Evolutionary conservation across 2,888 invertebrate species (phyloP), one percentile per base, ranked within the genome.

Genomic region (Tachystola acroxantha): DNA sequence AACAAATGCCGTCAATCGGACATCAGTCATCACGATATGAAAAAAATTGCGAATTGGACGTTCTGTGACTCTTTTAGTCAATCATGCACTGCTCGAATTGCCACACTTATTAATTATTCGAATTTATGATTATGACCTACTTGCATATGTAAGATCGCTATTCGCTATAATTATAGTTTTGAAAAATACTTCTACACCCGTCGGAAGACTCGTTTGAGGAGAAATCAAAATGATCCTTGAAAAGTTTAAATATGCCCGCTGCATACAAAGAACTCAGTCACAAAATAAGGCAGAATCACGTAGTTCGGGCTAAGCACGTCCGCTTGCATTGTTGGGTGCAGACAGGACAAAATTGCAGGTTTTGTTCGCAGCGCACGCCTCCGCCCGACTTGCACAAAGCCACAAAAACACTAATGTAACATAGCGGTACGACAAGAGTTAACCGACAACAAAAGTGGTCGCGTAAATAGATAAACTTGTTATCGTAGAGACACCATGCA

Each of bases 281-380:
- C 30, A 32, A 29, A 38, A 19, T 25, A 29, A 14, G 10, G 11
- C 10, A 13, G 34, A 35, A 37, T 24, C 34, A 34, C 34, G 37
- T 43, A 39, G 32, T 34, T 20, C 34, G 31, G 26, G 31, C 36
- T 37, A 30, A 31, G 36, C 39, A 39, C 45, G 39, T 39, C 34
- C 34, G 32, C 36, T 19, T 37, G 34, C 40, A 42, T 42, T 42
- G 42, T 40, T 33, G 36, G 36, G 31, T 32, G 33, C 20, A 14
- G 28, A 25, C 36, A 31, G 36, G 33, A 31, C 34, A 32, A 45
- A 43, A 45, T 43, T 47, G 39, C 45, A 36, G 32, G 40, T 43
- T 43, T 42, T 45, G 40, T 47, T 37, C 42, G 20, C 32, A 6
- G 26, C 26, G 33, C 16, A 22, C 34, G 36, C 36, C 25, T 28